phyloP scores from a whole-genome alignment of 1,140 invertebrate genomes.

The Drosophila setifemur region DNA sequence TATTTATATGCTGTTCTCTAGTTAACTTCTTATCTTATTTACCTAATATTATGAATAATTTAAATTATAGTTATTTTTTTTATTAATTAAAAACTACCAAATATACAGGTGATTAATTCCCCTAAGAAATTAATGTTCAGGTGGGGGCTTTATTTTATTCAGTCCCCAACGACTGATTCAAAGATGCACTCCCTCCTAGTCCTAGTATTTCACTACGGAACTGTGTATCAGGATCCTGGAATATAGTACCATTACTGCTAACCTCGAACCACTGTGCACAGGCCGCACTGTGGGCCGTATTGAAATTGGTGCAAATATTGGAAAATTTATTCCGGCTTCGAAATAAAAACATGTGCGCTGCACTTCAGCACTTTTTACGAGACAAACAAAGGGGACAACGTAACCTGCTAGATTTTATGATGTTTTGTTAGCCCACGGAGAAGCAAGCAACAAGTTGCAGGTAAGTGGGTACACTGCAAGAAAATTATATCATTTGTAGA shows the following conservation, averaged over 20 bases:
- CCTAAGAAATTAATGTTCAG: no score
- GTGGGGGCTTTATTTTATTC: no score
- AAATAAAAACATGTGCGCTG: conserved; percentile 38
- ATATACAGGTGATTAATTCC: no score
- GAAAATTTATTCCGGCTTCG: conserved; percentile 69
- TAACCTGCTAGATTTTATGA: conserved; percentile 65
- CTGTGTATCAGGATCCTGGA: neutral
- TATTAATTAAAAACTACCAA: no score
- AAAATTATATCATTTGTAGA: neutral
- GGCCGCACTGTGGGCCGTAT: conserved; percentile 2
- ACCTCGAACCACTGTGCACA: conserved; percentile 16
- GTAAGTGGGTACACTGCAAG: neutral
- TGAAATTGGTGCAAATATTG: conserved; percentile 54
- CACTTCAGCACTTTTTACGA: conserved; percentile 47
- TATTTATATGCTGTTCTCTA: no score
- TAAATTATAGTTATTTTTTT: no score
- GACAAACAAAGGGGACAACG: conserved; percentile 58
- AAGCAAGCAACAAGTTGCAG: conserved; percentile 25
- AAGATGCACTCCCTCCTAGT: no score
- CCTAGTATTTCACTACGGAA: neutral
- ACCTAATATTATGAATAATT: no score
- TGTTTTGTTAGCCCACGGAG: conserved; percentile 50
- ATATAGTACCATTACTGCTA: neutral
- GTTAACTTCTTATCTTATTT: no score
- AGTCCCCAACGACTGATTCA: no score